Conservation (phyloP, 30 jellyfish, hydroid and myxozoan genomes). For the Cassiopea xamachana region DNA sequence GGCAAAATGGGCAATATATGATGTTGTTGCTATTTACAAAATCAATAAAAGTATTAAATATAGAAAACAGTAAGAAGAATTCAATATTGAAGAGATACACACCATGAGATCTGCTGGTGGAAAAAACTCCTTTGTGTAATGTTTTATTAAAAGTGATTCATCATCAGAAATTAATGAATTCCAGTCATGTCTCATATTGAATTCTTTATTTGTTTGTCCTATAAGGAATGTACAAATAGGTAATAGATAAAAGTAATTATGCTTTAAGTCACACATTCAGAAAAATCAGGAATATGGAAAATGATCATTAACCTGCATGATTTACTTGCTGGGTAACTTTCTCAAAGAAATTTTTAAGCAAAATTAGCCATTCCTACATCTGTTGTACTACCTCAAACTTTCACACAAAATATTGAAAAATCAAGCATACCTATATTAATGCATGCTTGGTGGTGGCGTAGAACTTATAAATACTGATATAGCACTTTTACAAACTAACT, state of each 20-base stretch:
- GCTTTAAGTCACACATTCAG: too few species aligned
- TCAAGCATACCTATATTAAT: too few species aligned
- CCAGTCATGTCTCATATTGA: constrained; percentile 98
- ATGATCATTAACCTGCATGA: too few species aligned
- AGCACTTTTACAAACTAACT: background rate
- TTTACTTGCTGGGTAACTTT: background rate
- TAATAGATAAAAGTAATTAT: too few species aligned
- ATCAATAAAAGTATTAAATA: too few species aligned
- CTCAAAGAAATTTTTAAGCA: background rate
- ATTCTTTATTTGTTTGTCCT: constrained; percentile 98
- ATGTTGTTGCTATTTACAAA: too few species aligned
- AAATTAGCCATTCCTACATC: background rate
- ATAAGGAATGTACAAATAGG: too few species aligned
- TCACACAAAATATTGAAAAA: too few species aligned
- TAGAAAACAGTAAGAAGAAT: too few species aligned
- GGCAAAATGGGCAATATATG: too few species aligned
- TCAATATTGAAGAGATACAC: background rate
- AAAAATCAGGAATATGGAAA: too few species aligned
- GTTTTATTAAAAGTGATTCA: constrained; percentile 79
- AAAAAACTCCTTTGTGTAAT: constrained; percentile 88
- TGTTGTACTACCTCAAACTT: background rate
- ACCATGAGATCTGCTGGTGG: constrained; percentile 97
- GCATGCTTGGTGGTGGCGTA: too few species aligned
- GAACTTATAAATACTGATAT: background rate
- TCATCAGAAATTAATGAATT: constrained; percentile 90